Evolutionary conservation across 2,888 invertebrate species (phyloP).

Genomic region (Aproaerema taeniolella): DNA sequence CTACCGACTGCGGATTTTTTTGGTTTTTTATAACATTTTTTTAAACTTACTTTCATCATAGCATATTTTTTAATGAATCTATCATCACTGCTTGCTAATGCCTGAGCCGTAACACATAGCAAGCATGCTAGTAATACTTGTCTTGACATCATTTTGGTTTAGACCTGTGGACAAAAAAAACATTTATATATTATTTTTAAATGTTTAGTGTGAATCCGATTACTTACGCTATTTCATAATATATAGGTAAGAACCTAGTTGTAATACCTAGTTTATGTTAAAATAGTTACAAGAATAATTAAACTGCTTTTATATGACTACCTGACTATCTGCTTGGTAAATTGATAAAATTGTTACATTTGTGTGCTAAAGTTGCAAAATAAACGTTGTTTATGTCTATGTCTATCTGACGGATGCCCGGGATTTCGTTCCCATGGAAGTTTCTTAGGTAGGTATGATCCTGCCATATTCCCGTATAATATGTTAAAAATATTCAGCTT

Average conservation of each 20-base stretch:
- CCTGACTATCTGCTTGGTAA: too few species aligned
- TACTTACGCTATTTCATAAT: neutral
- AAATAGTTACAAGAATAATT: too few species aligned
- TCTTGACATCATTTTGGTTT: slow-evolving; percentile 28
- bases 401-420: too few species aligned
- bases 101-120: slow-evolving; percentile 45
- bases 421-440: too few species aligned
- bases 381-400: too few species aligned
- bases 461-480: too few species aligned
- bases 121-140: slow-evolving; percentile 30
- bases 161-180: slow-evolving; percentile 18
- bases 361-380: too few species aligned
- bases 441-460: too few species aligned
- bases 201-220: too few species aligned
- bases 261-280: neutral
- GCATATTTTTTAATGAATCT: slow-evolving; percentile 84
- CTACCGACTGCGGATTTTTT: slow-evolving; percentile 85
- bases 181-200: neutral
- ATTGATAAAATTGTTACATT: too few species aligned
- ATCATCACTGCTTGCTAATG: slow-evolving; percentile 79
- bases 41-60: slow-evolving; percentile 80
- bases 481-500: too few species aligned
- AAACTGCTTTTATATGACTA: too few species aligned
- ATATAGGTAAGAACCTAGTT: neutral
- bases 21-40: slow-evolving; percentile 13